Conservation (phyloP, 2,113 vertebrate genomes). For the Cynopterus brachyotis region DNA sequence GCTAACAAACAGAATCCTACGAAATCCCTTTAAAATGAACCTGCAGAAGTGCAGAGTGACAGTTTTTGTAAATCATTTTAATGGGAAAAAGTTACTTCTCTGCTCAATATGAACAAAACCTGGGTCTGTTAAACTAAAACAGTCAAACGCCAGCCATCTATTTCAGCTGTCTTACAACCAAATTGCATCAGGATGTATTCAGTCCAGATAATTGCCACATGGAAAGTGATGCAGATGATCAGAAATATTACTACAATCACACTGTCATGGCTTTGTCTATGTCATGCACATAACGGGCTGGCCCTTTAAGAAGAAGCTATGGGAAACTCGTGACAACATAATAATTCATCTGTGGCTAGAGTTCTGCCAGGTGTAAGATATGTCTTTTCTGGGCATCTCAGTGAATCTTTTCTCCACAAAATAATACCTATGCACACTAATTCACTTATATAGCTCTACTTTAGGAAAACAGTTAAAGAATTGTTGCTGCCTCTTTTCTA, state of each 20-base stretch:
- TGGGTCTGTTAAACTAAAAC: slow-evolving; percentile 30
- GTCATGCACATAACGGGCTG: background rate
- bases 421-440: background rate
- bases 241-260: background rate
- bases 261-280: background rate
- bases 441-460: background rate
- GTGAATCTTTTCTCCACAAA: background rate
- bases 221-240: background rate
- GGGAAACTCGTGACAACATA: background rate
- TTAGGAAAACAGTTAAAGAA: background rate
- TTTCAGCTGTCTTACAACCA: background rate
- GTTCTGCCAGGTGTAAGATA: background rate
- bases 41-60: slow-evolving; percentile 65
- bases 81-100: slow-evolving; percentile 69
- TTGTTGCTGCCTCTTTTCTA: background rate
- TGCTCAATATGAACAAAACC: slow-evolving; percentile 49
- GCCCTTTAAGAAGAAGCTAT: background rate
- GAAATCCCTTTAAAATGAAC: slow-evolving; percentile 71
- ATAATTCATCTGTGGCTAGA: background rate
- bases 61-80: slow-evolving; percentile 76
- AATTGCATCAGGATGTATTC: background rate
- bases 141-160: background rate
- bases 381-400: background rate
- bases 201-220: background rate
- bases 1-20: slow-evolving; percentile 66